Conservation (phyloP, 2,797 vertebrate species). For the Scarus forsteni region DNA sequence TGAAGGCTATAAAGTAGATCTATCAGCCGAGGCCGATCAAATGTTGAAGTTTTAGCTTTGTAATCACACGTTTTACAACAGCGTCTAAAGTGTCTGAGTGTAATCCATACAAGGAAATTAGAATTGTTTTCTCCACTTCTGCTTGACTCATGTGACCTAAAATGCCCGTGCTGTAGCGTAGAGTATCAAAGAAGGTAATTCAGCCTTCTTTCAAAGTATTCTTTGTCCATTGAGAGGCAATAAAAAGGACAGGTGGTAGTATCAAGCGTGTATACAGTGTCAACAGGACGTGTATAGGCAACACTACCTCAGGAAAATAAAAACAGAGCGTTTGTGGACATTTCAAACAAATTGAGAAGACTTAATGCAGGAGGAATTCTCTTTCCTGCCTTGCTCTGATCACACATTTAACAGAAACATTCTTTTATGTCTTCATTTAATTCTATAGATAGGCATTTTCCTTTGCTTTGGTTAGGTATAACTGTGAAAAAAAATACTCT, state of each 20-base stretch:
- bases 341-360: slow-evolving; percentile 75
- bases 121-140: too few relatives aligned
- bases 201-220: slow-evolving; percentile 40
- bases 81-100: too few relatives aligned
- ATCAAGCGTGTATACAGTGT: slow-evolving; percentile 80
- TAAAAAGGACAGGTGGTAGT: slow-evolving; percentile 75
- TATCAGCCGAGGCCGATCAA: not conserved
- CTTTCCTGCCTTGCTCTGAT: slow-evolving; percentile 18
- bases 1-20: not conserved
- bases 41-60: not conserved
- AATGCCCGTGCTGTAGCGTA: slow-evolving; percentile 22
- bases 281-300: slow-evolving; percentile 86
- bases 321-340: slow-evolving; percentile 84
- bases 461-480: too few relatives aligned
- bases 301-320: slow-evolving; percentile 75
- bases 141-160: slow-evolving; percentile 1
- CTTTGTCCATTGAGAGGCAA: slow-evolving; percentile 58
- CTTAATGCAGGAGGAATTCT: slow-evolving; percentile 14
- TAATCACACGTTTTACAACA: not conserved
- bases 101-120: too few relatives aligned
- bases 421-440: not conserved
- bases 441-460: too few relatives aligned
- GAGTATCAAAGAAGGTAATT: slow-evolving; percentile 52
- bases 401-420: slow-evolving; percentile 6
- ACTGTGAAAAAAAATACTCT: too few relatives aligned